Base-by-base conservation (phyloP, 2,113 vertebrate species). In the Sigmodon hispidus region DNA sequence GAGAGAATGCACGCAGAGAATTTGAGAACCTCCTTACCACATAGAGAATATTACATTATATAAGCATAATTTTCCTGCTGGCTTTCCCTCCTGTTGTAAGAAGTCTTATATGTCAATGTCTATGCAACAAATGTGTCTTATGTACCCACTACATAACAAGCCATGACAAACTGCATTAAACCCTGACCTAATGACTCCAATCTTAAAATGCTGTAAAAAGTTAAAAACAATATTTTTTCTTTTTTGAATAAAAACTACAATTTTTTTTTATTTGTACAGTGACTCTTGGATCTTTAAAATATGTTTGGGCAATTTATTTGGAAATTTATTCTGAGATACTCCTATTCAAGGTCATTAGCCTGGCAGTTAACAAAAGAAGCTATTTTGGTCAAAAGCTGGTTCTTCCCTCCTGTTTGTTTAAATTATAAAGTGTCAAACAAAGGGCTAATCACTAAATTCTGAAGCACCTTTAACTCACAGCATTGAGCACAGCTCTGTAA, bases 401-500 rank as follows among this genome's bases (percentile, higher is more conserved):
- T 84, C 40, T 94, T 93, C 36, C 40, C 61, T 87, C 40, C 7
- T 93, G 34, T 65, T 94, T 72, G 90, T 59, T 92, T 88, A 91
- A 87, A 95, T 83, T 76, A 84, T 69, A 70, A 57, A 48, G 43
- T 93, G 57, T 90, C 87, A 94, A 85, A 93, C 72, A 91, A 86
- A 45, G n/a, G 89, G 34, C 43, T 93, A 92, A 89, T 96, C 61
- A 50, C 12, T 57, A 67, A n/a, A 29, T 81, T 63, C 34, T 95
- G 92, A 94, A 90, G 69, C 4, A 93, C 50, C 77, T 96, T 95
- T 95, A 94, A 81, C 63, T 95, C 80, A 93, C 7, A 89, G 72
- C 50, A 65, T 24, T 83, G 50, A 90, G 40, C 70, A 65, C 10
- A 85, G 45, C 69, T 96, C 91, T 96, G 21, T 94, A 96, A 97